phyloP scores from a whole-genome alignment of 2,888 invertebrate genomes.

The Allygus modestus region DNA sequence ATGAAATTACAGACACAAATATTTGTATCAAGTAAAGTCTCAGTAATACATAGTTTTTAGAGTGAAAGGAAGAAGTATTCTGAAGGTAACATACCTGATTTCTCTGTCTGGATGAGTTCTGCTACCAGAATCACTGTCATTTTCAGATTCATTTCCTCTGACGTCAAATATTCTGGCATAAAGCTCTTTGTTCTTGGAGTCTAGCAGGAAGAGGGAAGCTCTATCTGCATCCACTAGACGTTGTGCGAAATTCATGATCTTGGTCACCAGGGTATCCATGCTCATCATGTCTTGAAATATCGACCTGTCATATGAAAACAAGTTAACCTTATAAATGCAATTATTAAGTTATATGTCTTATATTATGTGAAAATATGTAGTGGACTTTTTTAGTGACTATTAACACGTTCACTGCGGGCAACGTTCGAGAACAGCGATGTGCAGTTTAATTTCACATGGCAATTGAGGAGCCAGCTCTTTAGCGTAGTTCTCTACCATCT shows the following conservation, averaged over 20 bases:
- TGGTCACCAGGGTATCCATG: slow-evolving; percentile 88
- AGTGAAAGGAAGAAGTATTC: no score
- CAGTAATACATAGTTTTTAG: no score
- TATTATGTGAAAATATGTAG: slow-evolving; percentile 25
- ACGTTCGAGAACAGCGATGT: no score
- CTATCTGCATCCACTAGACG: slow-evolving; percentile 89
- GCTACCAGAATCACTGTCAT: slow-evolving; percentile 67
- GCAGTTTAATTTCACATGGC: no score
- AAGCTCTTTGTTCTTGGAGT: slow-evolving; percentile 84
- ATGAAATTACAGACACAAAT: no score
- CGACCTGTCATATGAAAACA: slow-evolving; percentile 77
- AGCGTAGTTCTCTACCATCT: no score
- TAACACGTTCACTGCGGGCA: no score
- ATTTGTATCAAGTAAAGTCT: no score
- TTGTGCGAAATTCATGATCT: slow-evolving; percentile 91
- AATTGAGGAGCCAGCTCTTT: no score
- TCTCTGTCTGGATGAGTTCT: slow-evolving; percentile 68
- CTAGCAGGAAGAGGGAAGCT: slow-evolving; percentile 89
- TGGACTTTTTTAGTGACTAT: no score
- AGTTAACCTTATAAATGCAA: slow-evolving; percentile 69
- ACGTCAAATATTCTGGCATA: slow-evolving; percentile 91
- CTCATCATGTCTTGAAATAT: slow-evolving; percentile 94
- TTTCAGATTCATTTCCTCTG: slow-evolving; percentile 74
- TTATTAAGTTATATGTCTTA: slow-evolving; percentile 27
- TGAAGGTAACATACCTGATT: slow-evolving; percentile 66